Evolutionary conservation across 2,888 invertebrate genomes (phyloP), one percentile per base, ranked within the genome.

Genomic region (Mactromeris polynyma): DNA sequence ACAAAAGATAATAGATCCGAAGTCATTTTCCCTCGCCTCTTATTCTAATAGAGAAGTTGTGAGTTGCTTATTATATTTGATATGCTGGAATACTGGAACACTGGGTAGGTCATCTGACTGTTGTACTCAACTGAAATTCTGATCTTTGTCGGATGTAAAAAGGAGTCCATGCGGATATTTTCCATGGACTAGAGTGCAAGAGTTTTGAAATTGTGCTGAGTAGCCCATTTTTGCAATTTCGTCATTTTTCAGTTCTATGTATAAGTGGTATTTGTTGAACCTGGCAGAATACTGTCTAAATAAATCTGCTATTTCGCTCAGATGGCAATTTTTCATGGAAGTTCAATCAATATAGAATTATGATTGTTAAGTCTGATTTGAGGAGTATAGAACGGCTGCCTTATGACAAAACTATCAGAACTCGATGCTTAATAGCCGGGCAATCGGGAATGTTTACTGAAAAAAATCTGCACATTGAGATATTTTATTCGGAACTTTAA

Each of bases 261-360:
- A 64, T n/a, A 26, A 64, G 58, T 64, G 3, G 9, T n/a, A 26
- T 64, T 64, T 64, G 58, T 64, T 64, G 58, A 26, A 64, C 26
- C 26, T 64, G 58, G 58, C 58, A 64, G 58, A 64, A 64, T 26
- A 1, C 58, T 64, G 58, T 64, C 58, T 64, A 26, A 64, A 64
- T 64, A 64, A 64, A 64, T 7, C 58, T 64, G 58, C 58, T 64
- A 26, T 64, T 64, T 64, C 58, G 58, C n/a, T 64, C 58, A 26
- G 6, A 64, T 64, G 4, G 73, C 73, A 26, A 73, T 73, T 73
- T 33, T 73, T 36, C 73, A 73, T 73, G 73, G 19, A 33, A 73
- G 17, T 26, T 36, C 36, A 33, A 73, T 73, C 73, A 73, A 73
- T 73, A 73, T 17, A 73, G 73, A 73, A 73, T 33, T 36, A 33